phyloP scores from a whole-genome alignment of 1,140 invertebrate species.

The Sycobia sp. region DNA sequence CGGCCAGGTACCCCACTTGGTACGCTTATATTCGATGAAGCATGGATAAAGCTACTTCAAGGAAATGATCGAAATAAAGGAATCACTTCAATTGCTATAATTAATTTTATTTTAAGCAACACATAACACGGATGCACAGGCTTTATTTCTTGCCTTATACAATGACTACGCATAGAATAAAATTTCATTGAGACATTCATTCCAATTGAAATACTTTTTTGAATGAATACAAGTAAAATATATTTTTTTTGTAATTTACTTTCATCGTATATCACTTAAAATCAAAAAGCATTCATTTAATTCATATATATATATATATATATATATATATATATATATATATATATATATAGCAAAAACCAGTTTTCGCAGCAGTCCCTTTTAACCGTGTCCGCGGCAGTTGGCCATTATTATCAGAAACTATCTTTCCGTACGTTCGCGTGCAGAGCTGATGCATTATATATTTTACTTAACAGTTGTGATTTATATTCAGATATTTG shows the following conservation, averaged over 20 bases:
- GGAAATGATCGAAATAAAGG: background rate
- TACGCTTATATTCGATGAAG: no score
- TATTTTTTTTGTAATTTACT: conserved; percentile 3
- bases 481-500: background rate
- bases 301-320: no score
- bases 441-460: no score
- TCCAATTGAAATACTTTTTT: conserved; percentile 12
- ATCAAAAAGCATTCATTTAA: no score
- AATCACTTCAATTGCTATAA: conserved; percentile 20
- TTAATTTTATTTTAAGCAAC: conserved; percentile 57
- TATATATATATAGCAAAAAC: conserved; percentile 29
- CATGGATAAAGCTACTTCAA: no score
- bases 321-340: no score
- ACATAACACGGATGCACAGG: conserved; percentile 54
- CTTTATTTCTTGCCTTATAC: conserved; percentile 22
- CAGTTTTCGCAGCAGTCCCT: conserved; percentile 24
- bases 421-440: background rate
- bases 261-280: conserved; percentile 9
- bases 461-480: background rate
- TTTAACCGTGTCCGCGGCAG: no score
- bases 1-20: no score
- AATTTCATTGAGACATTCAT: background rate
- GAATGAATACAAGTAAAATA: background rate
- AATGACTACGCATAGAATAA: conserved; percentile 13
- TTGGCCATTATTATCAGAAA: no score